phyloP scores from a whole-genome alignment of 2,888 invertebrate genomes.

The Philaethria dido region DNA sequence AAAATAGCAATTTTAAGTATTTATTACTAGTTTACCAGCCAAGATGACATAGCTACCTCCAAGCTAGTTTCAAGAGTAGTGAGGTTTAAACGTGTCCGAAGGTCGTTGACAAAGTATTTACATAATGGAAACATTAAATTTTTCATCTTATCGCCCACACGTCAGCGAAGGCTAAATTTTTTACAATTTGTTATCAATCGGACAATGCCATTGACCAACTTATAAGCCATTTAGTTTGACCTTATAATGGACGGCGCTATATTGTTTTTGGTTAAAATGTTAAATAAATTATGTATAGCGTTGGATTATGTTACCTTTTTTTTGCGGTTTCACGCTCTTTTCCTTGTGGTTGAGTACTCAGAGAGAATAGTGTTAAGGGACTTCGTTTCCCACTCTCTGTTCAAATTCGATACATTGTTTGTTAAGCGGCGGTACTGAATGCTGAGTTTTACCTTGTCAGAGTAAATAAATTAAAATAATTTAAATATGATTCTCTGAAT shows the following conservation, averaged over 20 bases:
- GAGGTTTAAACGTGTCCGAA: background rate
- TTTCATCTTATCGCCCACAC: conserved; percentile 8
- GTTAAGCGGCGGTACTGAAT: too few species aligned
- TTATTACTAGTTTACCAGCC: background rate
- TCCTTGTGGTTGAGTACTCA: too few species aligned
- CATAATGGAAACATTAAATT: conserved; percentile 5
- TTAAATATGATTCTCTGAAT: too few species aligned
- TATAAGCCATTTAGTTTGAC: conserved; percentile 18
- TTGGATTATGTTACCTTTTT: background rate
- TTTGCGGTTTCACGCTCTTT: too few species aligned
- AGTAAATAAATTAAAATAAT: too few species aligned
- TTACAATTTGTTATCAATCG: conserved; percentile 23
- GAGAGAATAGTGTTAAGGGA: too few species aligned
- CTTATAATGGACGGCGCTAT: conserved; percentile 6
- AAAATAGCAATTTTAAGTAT: background rate
- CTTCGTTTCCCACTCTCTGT: too few species aligned
- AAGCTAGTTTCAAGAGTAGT: background rate
- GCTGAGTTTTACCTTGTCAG: too few species aligned
- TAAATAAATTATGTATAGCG: conserved; percentile 8
- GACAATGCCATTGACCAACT: conserved; percentile 23
- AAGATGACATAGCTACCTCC: background rate
- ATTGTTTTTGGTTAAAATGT: background rate
- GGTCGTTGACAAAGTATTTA: background rate
- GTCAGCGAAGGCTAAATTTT: conserved; percentile 5
- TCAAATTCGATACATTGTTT: too few species aligned